Conservation (phyloP, 2,888 invertebrate species). For the Chesias legatella region DNA sequence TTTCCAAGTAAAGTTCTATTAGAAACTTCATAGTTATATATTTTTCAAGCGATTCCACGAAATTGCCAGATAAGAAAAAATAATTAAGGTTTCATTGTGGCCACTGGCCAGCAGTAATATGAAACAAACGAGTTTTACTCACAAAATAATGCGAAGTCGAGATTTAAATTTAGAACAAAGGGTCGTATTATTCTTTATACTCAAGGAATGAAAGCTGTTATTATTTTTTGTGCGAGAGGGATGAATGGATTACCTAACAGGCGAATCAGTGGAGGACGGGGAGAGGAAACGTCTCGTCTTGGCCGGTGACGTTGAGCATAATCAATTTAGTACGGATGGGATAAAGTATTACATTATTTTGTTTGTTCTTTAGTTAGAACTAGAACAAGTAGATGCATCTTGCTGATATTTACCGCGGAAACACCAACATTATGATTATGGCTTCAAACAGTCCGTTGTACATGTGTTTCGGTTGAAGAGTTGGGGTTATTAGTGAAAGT, state of each 20-base stretch:
- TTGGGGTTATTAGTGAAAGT: no score
- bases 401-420: no score
- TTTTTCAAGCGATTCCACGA: no score
- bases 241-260: constrained; percentile 7
- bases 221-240: constrained; percentile 19
- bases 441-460: no score
- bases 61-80: no score
- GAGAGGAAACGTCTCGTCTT: constrained; percentile 9
- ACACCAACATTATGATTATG: no score
- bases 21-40: no score
- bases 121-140: constrained; percentile 3
- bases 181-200: constrained; percentile 8
- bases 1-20: no score
- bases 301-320: background rate
- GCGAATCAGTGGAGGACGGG: constrained; percentile 8
- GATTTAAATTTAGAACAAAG: constrained; percentile 25
- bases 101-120: constrained; percentile 9
- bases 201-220: constrained; percentile 14
- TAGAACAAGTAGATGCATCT: no score
- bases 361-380: no score
- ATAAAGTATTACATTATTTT: no score
- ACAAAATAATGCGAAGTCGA: constrained; percentile 5
- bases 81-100: background rate
- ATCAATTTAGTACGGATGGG: constrained; percentile 4
- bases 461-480: no score